Conservation (phyloP, 1,140 invertebrate species). For the Centruroides sculpturatus region DNA sequence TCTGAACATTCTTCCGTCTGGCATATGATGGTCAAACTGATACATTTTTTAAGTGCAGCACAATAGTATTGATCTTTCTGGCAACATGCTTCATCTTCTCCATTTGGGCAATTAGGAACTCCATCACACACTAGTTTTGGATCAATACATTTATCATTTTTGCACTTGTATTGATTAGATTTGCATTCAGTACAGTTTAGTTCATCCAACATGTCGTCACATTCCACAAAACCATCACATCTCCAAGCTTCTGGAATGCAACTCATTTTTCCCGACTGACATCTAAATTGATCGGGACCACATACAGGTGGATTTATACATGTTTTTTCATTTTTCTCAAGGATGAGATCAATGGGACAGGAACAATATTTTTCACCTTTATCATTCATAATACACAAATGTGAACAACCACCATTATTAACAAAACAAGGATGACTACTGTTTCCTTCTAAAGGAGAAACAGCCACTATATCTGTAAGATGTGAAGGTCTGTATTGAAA, state of each 20-base stretch:
- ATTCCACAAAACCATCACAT: slow-evolving; percentile 27
- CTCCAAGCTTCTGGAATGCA: slow-evolving; percentile 20
- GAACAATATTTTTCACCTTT: slow-evolving; percentile 40
- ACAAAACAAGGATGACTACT: slow-evolving; percentile 56
- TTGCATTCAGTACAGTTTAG: slow-evolving; percentile 18
- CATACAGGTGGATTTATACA: slow-evolving; percentile 59
- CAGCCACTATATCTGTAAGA: slow-evolving; percentile 31
- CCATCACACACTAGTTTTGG: slow-evolving; percentile 35
- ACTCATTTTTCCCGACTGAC: slow-evolving; percentile 30
- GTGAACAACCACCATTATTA: slow-evolving; percentile 66
- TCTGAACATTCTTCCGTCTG: slow-evolving; percentile 9
- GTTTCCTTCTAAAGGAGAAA: slow-evolving; percentile 15
- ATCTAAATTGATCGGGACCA: slow-evolving; percentile 58
- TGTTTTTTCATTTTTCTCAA: slow-evolving; percentile 48
- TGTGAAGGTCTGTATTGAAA: slow-evolving; percentile 35
- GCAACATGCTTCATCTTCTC: slow-evolving; percentile 17
- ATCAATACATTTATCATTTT: slow-evolving; percentile 50
- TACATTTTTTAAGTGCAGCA: slow-evolving; percentile 27
- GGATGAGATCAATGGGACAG: slow-evolving; percentile 55
- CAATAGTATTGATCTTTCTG: slow-evolving; percentile 14
- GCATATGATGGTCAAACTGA: slow-evolving; percentile 27
- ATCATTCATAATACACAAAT: slow-evolving; percentile 46
- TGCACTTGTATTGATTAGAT: slow-evolving; percentile 35
- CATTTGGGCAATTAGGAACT: slow-evolving; percentile 14
- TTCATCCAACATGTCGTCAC: slow-evolving; percentile 28